Evolutionary conservation across 1,140 invertebrate species (phyloP).

Genomic region (Dinothrombium tinctorium): DNA sequence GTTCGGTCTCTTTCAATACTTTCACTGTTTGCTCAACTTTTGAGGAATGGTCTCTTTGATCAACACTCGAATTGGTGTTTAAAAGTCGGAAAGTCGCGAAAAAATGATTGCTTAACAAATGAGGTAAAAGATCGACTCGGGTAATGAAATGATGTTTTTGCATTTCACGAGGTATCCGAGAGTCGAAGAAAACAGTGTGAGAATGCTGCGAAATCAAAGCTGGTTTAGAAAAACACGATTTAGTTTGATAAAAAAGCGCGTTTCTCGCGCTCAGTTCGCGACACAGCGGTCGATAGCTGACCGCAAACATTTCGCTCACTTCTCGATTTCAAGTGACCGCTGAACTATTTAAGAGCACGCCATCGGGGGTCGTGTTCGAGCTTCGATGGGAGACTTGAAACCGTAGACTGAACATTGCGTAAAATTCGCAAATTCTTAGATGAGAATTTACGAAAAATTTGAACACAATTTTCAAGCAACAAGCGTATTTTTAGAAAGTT

Average conservation of each 20-base stretch:
- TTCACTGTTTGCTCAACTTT: slow-evolving; percentile 73
- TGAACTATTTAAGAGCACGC: background rate
- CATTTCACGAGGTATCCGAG: no score
- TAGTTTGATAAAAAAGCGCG: background rate
- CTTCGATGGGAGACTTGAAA: no score
- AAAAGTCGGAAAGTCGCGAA: background rate
- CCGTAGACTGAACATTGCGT: no score
- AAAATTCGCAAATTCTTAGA: no score
- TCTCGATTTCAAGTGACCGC: background rate
- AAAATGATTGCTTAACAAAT: no score
- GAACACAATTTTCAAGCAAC: no score
- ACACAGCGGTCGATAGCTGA: background rate
- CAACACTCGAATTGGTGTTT: background rate
- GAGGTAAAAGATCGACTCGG: no score
- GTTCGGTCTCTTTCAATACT: slow-evolving; percentile 34
- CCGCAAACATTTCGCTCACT: background rate
- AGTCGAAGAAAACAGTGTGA: background rate
- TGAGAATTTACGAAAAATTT: no score
- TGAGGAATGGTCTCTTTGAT: slow-evolving; percentile 26
- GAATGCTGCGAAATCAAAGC: background rate
- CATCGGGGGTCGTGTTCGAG: background rate
- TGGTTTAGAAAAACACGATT: background rate
- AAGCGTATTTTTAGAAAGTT: no score
- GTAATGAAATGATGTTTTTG: no score
- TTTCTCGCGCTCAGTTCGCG: background rate